Percentiles rank a stretch among this genome's conserved stretches.
These are phyloP conservation scores for Mugil cephalus DNA, from an alignment of 2,113 vertebrate genomes.

Conservation along the genomic window DNA sequence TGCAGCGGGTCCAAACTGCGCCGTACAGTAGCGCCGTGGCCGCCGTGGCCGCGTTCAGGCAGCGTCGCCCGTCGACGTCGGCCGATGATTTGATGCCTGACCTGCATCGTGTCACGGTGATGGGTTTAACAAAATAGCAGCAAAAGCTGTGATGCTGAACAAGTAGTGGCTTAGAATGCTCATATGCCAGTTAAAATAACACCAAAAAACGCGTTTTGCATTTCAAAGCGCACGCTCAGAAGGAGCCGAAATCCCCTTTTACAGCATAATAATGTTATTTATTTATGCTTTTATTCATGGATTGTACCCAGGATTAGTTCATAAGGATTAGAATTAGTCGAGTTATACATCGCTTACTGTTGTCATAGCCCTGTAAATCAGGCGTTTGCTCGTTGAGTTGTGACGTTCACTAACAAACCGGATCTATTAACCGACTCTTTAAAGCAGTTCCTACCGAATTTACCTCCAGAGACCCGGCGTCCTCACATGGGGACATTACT, in stretches of 20 bases:
- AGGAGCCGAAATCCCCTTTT: not conserved
- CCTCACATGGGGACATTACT: no score
- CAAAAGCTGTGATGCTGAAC: not conserved
- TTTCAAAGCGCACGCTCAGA: not conserved
- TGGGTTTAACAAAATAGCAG: not conserved
- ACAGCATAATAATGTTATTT: not conserved
- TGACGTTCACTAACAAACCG: no score
- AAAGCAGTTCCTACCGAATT: no score
- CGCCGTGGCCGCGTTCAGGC: not conserved
- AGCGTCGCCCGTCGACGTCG: conserved; percentile 5
- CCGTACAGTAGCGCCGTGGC: conserved; percentile 12
- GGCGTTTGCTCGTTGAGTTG: no score
- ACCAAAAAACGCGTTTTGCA: not conserved
- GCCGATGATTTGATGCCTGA: conserved; percentile 30
- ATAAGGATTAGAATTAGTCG: no score
- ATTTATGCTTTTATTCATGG: not conserved
- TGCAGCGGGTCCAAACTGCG: conserved; percentile 15
- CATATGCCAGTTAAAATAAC: not conserved
- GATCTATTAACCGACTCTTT: no score
- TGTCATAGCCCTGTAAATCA: no score
- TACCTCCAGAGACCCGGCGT: no score
- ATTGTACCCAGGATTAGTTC: conserved; percentile 1
- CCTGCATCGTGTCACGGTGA: conserved; percentile 3
- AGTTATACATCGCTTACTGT: no score
- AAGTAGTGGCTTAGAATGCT: not conserved